phyloP scores from a whole-genome alignment of 2,113 vertebrate genomes.

The Podarcis cretensis region DNA sequence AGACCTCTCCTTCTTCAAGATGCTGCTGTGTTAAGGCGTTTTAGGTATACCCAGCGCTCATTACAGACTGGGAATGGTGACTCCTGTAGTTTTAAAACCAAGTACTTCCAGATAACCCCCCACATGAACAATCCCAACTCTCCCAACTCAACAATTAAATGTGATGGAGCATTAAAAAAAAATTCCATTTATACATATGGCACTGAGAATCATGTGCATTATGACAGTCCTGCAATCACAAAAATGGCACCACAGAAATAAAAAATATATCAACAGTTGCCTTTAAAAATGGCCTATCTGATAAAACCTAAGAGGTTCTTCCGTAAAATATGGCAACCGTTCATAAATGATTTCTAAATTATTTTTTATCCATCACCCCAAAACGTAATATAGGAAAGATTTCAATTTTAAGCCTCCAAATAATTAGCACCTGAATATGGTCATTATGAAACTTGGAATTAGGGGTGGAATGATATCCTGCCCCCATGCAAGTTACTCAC shows the following conservation, averaged over 20 bases:
- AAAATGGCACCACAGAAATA: background rate
- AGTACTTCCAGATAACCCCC: background rate
- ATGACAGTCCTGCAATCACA: background rate
- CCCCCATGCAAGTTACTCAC: slow-evolving; percentile 42
- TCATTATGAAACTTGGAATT: slow-evolving; percentile 39
- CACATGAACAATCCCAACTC: background rate
- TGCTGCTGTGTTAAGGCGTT: background rate
- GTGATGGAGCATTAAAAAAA: background rate
- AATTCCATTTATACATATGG: background rate
- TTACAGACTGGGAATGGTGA: background rate
- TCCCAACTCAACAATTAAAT: background rate
- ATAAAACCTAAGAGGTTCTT: background rate
- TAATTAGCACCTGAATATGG: slow-evolving; percentile 48
- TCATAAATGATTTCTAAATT: slow-evolving; percentile 64
- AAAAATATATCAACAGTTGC: background rate
- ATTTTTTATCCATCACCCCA: slow-evolving; percentile 62
- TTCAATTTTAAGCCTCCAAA: slow-evolving; percentile 61
- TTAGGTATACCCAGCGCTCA: background rate
- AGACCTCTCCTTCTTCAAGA: background rate
- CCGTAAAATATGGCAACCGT: slow-evolving; percentile 58
- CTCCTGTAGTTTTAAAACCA: background rate
- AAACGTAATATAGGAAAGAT: slow-evolving; percentile 62
- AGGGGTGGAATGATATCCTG: slow-evolving; percentile 35
- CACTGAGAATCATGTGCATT: background rate
- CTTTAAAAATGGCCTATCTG: background rate